A percentile compares a stretch with the other conserved stretches of the same genome.
Evolutionary conservation across 2,797 vertebrate species (phyloP).

Genomic region (Poeciliopsis presidionis): DNA sequence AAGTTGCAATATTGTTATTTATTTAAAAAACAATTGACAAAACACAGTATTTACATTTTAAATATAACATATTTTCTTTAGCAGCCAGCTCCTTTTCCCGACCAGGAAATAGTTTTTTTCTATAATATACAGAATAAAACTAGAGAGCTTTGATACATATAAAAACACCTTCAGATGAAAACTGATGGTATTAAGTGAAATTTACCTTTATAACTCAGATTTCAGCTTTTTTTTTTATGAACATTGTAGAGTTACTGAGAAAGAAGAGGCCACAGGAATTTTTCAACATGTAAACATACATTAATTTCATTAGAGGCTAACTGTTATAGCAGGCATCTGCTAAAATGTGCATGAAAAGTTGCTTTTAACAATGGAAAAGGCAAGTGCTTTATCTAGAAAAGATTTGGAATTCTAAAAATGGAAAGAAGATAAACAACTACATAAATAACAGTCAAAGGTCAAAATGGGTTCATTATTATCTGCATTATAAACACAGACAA

Average conservation of each 20-base stretch:
- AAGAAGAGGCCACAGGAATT: constrained; percentile 6
- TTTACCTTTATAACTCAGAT: background rate
- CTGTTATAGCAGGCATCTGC: background rate
- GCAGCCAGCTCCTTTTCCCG: constrained; percentile 39
- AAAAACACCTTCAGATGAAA: constrained; percentile 38
- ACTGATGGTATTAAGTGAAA: constrained; percentile 29
- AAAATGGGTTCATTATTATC: constrained; percentile 12
- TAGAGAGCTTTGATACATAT: constrained; percentile 30
- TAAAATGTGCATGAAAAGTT: constrained; percentile 1
- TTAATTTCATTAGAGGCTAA: background rate
- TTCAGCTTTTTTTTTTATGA: background rate
- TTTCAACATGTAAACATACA: background rate
- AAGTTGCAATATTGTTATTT: constrained; percentile 41
- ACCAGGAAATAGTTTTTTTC: constrained; percentile 18
- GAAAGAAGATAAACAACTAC: background rate
- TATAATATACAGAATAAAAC: constrained; percentile 52
- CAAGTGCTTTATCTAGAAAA: background rate
- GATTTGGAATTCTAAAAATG: background rate
- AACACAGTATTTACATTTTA: constrained; percentile 36
- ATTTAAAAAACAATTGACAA: constrained; percentile 52
- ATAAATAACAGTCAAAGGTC: constrained; percentile 16
- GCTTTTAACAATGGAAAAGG: background rate
- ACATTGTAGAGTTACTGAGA: constrained; percentile 10
- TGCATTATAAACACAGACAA: background rate
- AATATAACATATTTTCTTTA: constrained; percentile 27